Conservation (phyloP, 2,113 vertebrate genomes). For the Oceanodroma tethys region DNA sequence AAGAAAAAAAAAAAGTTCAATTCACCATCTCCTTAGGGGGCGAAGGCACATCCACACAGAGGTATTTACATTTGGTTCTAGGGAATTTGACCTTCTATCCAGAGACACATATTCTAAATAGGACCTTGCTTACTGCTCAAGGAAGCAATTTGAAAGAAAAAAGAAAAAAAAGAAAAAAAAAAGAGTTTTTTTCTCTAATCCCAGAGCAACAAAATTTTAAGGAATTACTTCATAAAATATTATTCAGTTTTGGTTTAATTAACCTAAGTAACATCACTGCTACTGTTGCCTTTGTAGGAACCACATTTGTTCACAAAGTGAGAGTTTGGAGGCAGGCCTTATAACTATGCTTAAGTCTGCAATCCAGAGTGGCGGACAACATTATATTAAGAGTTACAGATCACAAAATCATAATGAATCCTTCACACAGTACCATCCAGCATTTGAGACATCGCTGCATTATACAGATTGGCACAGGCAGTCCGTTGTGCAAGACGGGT, state of each 20-base stretch:
- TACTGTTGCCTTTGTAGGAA: neutral
- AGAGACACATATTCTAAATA: neutral
- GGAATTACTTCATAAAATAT: neutral
- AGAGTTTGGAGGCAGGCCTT: neutral
- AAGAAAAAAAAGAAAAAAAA: accelerated
- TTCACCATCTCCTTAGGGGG: neutral
- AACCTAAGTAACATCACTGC: neutral
- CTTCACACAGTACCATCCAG: neutral
- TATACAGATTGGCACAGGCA: neutral
- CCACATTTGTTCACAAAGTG: neutral
- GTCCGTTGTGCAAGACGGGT: neutral
- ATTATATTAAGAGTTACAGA: neutral
- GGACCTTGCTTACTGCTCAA: neutral
- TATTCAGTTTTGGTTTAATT: neutral
- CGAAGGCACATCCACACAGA: neutral
- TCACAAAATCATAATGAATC: neutral
- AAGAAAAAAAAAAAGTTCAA: neutral
- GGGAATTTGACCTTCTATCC: neutral
- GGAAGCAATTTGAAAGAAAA: neutral
- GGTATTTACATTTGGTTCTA: neutral
- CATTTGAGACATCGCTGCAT: neutral
- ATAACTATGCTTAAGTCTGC: neutral
- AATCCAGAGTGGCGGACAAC: neutral
- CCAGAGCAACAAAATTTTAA: neutral
- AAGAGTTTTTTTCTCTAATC: neutral